A percentile compares a stretch with the other conserved stretches of the same genome.
These are phyloP conservation scores for Lepidostoma basale DNA, from an alignment of 1,140 invertebrate species.

Conservation along the genomic window DNA sequence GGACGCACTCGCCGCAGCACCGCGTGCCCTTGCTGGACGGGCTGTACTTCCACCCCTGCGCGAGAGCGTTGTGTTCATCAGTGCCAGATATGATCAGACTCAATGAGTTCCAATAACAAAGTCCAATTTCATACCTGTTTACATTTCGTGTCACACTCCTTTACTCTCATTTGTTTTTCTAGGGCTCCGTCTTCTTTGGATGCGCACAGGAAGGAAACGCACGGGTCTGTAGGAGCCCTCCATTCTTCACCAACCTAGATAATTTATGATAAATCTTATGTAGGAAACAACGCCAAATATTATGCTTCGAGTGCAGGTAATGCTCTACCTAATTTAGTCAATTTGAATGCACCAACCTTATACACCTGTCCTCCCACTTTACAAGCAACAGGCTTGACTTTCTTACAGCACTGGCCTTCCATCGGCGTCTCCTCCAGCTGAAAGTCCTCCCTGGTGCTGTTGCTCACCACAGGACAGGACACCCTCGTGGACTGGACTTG, in stretches of 20 bases:
- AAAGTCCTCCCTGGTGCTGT: constrained; percentile 55
- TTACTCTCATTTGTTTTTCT: constrained; percentile 24
- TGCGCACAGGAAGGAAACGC: constrained; percentile 12
- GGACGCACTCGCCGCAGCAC: constrained; percentile 71
- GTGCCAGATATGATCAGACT: neutral
- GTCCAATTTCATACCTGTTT: too few relatives aligned
- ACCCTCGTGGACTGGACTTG: constrained; percentile 56
- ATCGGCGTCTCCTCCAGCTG: constrained; percentile 58
- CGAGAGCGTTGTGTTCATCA: neutral
- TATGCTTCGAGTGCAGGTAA: neutral
- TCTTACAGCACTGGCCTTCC: constrained; percentile 63
- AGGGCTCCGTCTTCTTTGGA: constrained; percentile 31
- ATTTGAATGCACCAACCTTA: constrained; percentile 49
- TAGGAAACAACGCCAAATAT: neutral
- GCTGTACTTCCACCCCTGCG: constrained; percentile 56
- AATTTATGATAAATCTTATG: neutral
- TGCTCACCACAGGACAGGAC: constrained; percentile 54
- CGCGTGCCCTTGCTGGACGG: constrained; percentile 49
- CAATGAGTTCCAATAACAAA: neutral
- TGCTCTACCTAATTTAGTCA: neutral
- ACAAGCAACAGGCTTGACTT: constrained; percentile 62
- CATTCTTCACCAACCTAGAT: constrained; percentile 22
- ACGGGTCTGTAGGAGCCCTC: constrained; percentile 26
- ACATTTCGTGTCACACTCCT: constrained; percentile 28
- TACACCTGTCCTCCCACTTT: constrained; percentile 60